These are phyloP conservation scores for Octodonta nipae DNA, from an alignment of 2,888 invertebrate genomes.

Conservation along the genomic window DNA sequence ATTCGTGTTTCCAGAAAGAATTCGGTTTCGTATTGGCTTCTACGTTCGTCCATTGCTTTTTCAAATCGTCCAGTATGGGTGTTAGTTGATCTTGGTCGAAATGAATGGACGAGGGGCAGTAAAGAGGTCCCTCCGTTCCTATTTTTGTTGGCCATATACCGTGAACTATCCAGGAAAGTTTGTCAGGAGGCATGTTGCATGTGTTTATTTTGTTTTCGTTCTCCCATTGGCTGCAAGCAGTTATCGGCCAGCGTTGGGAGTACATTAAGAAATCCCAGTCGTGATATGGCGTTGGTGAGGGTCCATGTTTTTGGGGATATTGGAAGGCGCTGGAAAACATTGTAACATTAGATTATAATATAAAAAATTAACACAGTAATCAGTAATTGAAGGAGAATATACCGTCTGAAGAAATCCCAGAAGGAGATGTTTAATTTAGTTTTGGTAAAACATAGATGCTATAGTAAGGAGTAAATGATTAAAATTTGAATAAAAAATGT, in stretches of 20 bases:
- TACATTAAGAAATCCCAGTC: conserved; percentile 64
- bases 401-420: too few species aligned
- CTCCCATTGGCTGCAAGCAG: conserved; percentile 59
- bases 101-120: conserved; percentile 54
- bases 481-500: too few species aligned
- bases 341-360: neutral
- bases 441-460: too few species aligned
- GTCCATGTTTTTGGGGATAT: conserved; percentile 3
- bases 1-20: conserved; percentile 67
- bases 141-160: conserved; percentile 68
- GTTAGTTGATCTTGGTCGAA: conserved; percentile 50
- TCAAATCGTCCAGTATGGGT: conserved; percentile 36
- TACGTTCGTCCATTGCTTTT: conserved; percentile 56
- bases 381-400: too few species aligned
- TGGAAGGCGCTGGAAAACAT: conserved; percentile 5
- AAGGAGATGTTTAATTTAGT: too few species aligned
- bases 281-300: conserved; percentile 14
- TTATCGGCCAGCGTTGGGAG: conserved; percentile 68
- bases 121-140: conserved; percentile 52
- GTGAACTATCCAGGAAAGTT: conserved; percentile 62
- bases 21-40: conserved; percentile 42
- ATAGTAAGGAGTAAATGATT: too few species aligned
- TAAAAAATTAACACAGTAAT: too few species aligned
- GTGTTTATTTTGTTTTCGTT: conserved; percentile 43
- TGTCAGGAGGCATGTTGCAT: conserved; percentile 49